These are phyloP conservation scores for Troides oblongomaculatus DNA, from an alignment of 2,888 invertebrate species.

Conservation along the genomic window DNA sequence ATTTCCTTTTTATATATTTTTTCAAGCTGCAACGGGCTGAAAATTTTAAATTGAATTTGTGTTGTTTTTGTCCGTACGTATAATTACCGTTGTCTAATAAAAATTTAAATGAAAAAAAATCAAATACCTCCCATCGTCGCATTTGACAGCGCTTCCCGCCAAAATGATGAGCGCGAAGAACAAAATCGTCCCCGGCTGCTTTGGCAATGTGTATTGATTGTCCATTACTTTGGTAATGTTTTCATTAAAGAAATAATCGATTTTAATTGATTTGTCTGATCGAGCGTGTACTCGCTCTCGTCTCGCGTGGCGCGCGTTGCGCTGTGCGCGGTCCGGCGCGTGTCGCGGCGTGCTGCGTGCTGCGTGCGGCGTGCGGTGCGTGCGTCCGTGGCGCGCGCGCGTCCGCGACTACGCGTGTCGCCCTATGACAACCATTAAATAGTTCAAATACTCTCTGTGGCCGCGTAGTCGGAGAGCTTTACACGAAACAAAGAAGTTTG, in stretches of 20 bases:
- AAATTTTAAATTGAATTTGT: background rate
- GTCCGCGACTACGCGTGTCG: conserved; percentile 26
- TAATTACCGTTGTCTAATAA: background rate
- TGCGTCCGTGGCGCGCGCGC: conserved; percentile 23
- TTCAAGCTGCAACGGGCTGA: too few species aligned
- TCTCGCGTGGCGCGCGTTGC: background rate
- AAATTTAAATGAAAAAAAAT: background rate
- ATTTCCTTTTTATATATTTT: too few species aligned
- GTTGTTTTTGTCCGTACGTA: background rate
- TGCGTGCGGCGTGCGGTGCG: conserved; percentile 2
- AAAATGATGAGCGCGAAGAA: conserved; percentile 48
- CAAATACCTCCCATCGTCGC: conserved; percentile 57
- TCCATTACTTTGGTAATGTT: background rate
- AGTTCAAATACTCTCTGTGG: conserved; percentile 21
- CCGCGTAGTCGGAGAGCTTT: conserved; percentile 15
- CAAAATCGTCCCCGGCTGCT: conserved; percentile 33
- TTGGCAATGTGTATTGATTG: background rate
- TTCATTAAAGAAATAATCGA: too few species aligned
- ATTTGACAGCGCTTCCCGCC: conserved; percentile 57
- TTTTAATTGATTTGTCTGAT: too few species aligned
- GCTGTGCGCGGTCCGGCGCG: too few species aligned
- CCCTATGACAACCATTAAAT: conserved; percentile 26
- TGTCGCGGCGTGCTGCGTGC: too few species aligned
- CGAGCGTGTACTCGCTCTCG: background rate
- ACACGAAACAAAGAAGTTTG: background rate